Evolutionary conservation across 2,797 vertebrate species (phyloP), one percentile per base, ranked within the genome.

Genomic region (Huso huso): DNA sequence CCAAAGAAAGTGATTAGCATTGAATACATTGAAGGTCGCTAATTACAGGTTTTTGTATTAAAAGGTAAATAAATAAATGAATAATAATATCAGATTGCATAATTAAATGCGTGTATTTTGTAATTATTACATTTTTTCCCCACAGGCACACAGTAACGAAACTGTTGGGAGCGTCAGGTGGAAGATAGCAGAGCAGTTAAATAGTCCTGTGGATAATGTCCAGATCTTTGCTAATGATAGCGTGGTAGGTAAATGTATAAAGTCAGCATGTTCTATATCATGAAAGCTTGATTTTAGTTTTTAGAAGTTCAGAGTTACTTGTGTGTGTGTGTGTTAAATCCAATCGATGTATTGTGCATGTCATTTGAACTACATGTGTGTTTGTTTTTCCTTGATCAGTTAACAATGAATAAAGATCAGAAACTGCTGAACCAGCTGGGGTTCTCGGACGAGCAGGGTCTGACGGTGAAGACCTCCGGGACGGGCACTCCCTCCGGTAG

Each of bases 161-260:
- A 99, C 95, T 0, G 86, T 99, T 67, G 94, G 94, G 72, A 99
- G 95, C 6, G 89, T 99, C 84, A 90, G 97, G 69, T 99, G 96
- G 95, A 99, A 98, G 85, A 95, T 99, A 72, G 87, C 96, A 12
- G 94, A 95, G 73, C 94, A 98, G 81, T 80, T 99, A 82, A 97
- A 91, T 84, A 98, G 92, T 59, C 94, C 96, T 0, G 90, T 97
- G 84, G 97, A 99, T 80, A 98, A 94, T 63, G 93, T 99, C 75
- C 96, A 99, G 83, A 99, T 99, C 85, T 99, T 99, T 84, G 96
- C 96, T 68, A 96, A 98, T 72, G 97, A 99, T 64, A 97, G 92
- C 70, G 88, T 99, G 95, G 97, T 99, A 81, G 80, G 95, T 89
- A 37, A 48, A 37, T 55, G 48, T 7, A 4, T 37, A 37, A 8